Evolutionary conservation across 1,140 invertebrate genomes (phyloP), one percentile per base, ranked within the genome.

Genomic region (Diachasma alloeum): DNA sequence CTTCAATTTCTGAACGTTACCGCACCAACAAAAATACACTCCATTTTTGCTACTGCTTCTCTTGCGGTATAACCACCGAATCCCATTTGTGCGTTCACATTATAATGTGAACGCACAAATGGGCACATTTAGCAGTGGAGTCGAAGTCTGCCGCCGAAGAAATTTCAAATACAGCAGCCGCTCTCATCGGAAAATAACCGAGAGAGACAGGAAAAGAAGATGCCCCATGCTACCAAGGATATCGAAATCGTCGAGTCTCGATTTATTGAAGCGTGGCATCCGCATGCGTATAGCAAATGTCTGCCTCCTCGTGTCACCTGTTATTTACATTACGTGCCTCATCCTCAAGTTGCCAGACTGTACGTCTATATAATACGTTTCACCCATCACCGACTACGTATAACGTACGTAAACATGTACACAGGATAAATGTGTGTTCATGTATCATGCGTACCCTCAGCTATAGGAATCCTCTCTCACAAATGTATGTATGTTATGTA

Each of bases 311-410:
- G 79, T 77, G 79, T 80, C 81, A 81, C 77, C 75, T 80, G 79
- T 80, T 81, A 81, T 71, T 82, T 82, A 76, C 81, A 82, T 81
- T 68, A 68, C 66, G 66, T 68, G 66, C 31, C 66, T 68, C 66
- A 68, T 68, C 36, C 66, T 68, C 66, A 68, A 68, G n/a, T 63
- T 39, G 66, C 26, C 66, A 68, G n/a, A 68, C 31, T 37, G 66
- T 68, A 31, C 31, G 31, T 31, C 31, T 31, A 31, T 31, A 68
- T 68, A 37, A 68, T 68, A 31, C 66, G 66, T 68, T 68, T 36
- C 36, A 68, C 66, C 66, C 66, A 68, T 68, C 66, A 68, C 26
- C 59, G 24, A 63, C 19, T 63, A 63, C 59, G 22, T 26, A 63
- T 63, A 63, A 63, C 59, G 24, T 63, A 63, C 24, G 59, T 26